Evolutionary conservation across 1,140 invertebrate species (phyloP), one percentile per base, ranked within the genome.

Genomic region (Mamestra configurata): DNA sequence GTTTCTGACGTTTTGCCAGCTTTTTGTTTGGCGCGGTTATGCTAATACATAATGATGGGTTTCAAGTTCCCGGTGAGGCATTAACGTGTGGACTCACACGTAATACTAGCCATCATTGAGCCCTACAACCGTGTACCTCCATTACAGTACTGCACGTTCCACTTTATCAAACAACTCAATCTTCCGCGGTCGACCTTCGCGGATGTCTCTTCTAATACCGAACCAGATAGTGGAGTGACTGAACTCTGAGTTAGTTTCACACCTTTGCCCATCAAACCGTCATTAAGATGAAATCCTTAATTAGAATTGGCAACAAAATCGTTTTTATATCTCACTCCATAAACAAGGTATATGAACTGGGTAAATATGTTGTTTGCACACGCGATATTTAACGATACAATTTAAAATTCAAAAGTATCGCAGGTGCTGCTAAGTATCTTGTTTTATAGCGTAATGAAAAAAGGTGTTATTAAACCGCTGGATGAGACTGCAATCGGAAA

Each of bases 21-120:
- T 92, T 92, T 93, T 90, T 94, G 90, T 84, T 79, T 73, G 80
- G 72, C 83, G 86, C 82, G 87, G 83, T 85, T 90, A 90, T 88
- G 89, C 85, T 88, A 91, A 90, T 89, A 88, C 77, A 78, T 92
- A 90, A 93, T 92, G 88, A 89, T 87, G 84, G 85, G 84, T 81
- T 85, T 84, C 82, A 81, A 72, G 80, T 87, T 87, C 88, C 82
- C 77, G 73, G 81, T 83, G 78, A 68, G 68, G 51, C 73, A 77
- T 81, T 77, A 81, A 61, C 37, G 72, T 57, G 53, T 75, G 53
- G 51, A 75, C 71, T 75, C 53, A 75, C 46, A 8, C 53, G 20
- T 57, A 57, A 75, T 75, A 59, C 71, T 59, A 24, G 35, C 37
- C 53, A 75, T 71, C 68, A 71, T 18, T 27, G 71, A 75, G 70